phyloP scores from a whole-genome alignment of 2,113 vertebrate species.

The Pachyramphus minor region DNA sequence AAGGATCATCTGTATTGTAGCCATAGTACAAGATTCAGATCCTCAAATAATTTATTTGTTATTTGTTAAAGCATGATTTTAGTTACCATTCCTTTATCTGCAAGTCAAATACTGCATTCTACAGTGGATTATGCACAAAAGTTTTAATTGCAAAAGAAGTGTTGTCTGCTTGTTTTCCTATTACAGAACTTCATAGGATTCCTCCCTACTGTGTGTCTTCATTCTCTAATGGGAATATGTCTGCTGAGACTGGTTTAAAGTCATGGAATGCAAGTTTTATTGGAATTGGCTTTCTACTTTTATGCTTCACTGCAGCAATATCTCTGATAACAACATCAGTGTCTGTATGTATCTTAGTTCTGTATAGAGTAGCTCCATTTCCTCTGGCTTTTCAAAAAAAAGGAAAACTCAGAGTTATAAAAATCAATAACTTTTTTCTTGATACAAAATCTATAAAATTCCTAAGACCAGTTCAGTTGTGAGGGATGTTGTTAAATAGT shows the following conservation, averaged over 20 bases:
- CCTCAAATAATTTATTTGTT: background rate
- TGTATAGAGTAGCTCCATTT: background rate
- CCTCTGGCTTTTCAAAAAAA: too few relatives aligned
- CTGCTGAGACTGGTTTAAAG: slow-evolving; percentile 10
- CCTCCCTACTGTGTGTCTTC: background rate
- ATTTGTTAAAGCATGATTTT: background rate
- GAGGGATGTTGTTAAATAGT: background rate
- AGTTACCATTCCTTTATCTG: background rate
- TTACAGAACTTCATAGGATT: slow-evolving; percentile 30
- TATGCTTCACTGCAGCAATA: slow-evolving; percentile 13
- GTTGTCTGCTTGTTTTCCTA: background rate
- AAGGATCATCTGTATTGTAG: background rate
- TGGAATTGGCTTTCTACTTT: slow-evolving; percentile 20
- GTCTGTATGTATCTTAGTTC: background rate
- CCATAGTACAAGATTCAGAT: background rate
- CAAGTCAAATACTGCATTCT: background rate
- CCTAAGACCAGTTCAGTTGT: background rate
- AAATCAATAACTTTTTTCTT: background rate
- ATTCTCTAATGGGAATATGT: background rate
- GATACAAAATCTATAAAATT: background rate
- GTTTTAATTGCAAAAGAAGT: background rate
- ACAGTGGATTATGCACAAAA: background rate
- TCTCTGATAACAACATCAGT: background rate
- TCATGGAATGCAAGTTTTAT: background rate
- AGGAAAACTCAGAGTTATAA: background rate